Conservation (phyloP, 2,888 invertebrate genomes). For the Rhamnusium bicolor region DNA sequence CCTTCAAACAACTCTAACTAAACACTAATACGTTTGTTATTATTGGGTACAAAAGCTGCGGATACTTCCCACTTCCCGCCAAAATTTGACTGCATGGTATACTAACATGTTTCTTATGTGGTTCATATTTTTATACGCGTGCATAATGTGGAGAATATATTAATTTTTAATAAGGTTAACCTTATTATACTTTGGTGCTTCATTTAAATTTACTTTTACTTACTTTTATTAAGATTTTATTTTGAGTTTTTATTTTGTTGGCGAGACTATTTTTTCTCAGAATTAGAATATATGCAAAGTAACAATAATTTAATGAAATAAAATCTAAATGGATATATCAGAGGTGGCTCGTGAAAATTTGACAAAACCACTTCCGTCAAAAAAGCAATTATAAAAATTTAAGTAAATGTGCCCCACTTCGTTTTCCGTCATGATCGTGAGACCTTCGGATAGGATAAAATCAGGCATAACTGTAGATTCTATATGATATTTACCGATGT, state of each 20-base stretch:
- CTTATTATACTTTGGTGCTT: constrained; percentile 41
- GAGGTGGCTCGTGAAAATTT: no score
- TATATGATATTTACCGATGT: neutral
- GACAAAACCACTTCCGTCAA: no score
- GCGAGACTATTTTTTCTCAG: no score
- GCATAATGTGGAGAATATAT: constrained; percentile 46
- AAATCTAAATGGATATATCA: no score
- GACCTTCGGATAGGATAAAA: neutral
- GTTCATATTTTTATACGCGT: constrained; percentile 41
- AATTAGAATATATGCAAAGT: no score
- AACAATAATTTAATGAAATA: no score
- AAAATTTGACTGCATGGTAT: constrained; percentile 45
- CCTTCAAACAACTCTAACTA: constrained; percentile 38
- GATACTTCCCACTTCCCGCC: constrained; percentile 39
- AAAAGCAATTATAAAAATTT: no score
- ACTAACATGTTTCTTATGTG: constrained; percentile 40
- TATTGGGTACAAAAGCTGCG: constrained; percentile 23
- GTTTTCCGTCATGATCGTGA: no score
- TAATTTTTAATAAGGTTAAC: constrained; percentile 40
- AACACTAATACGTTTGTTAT: constrained; percentile 39
- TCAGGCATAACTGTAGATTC: neutral
- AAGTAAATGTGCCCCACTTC: no score
- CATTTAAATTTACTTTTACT: constrained; percentile 32
- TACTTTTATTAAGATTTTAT: neutral
- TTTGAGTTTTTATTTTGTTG: neutral